phyloP scores from a whole-genome alignment of 2,113 vertebrate genomes.

The Hydrochoerus hydrochaeris region DNA sequence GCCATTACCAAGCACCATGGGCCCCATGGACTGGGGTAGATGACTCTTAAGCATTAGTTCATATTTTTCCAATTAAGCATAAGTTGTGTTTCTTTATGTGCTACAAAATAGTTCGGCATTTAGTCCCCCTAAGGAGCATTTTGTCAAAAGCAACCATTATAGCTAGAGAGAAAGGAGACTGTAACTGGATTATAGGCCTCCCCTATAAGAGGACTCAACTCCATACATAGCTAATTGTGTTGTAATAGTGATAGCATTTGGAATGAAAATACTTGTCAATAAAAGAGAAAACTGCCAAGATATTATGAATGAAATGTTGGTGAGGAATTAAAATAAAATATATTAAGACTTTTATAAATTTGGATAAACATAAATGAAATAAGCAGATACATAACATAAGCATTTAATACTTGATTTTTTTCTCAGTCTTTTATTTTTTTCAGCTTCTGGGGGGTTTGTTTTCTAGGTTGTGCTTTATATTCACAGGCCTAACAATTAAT shows the following conservation, averaged over 20 bases:
- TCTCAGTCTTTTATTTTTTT: neutral
- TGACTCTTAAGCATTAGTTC: conserved; percentile 77
- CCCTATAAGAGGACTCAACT: conserved; percentile 51
- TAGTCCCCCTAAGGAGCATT: conserved; percentile 77
- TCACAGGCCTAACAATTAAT: neutral
- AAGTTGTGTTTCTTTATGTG: conserved; percentile 78
- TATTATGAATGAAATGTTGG: conserved; percentile 44
- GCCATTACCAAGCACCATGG: conserved; percentile 58
- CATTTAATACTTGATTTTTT: conserved; percentile 14
- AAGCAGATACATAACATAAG: neutral
- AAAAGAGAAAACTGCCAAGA: conserved; percentile 41
- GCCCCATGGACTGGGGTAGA: conserved; percentile 58
- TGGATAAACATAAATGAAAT: conserved; percentile 23
- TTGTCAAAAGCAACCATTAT: conserved; percentile 74
- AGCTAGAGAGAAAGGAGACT: conserved; percentile 61
- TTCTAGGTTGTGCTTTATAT: neutral
- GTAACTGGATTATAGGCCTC: conserved; percentile 70
- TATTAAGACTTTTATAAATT: neutral
- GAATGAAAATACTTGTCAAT: conserved; percentile 53
- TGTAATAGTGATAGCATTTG: conserved; percentile 66
- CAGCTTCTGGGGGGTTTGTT: neutral
- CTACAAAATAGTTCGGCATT: conserved; percentile 81
- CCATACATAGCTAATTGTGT: conserved; percentile 66
- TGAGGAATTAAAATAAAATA: conserved; percentile 37
- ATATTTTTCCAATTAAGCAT: conserved; percentile 82